phyloP scores from a whole-genome alignment of 2,797 vertebrate species.

The Mormyrus proboscirostris region DNA sequence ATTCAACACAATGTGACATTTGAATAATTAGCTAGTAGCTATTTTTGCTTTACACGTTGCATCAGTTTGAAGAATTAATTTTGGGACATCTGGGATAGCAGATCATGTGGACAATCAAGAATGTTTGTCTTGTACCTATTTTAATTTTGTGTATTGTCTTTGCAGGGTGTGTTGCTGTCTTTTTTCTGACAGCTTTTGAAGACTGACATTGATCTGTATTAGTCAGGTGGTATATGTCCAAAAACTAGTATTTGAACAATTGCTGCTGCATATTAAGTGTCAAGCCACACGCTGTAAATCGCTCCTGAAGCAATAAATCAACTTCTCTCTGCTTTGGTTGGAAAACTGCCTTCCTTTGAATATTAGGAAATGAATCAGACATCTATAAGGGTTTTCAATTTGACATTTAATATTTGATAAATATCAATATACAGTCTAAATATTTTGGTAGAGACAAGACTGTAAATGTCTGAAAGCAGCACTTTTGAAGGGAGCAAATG shows the following conservation, averaged over 20 bases:
- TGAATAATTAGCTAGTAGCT: neutral
- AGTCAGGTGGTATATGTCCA: neutral
- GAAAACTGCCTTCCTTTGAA: neutral
- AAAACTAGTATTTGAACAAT: neutral
- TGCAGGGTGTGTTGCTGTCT: neutral
- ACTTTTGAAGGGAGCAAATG: neutral
- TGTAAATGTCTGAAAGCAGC: neutral
- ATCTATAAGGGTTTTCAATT: neutral
- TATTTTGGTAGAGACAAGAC: neutral
- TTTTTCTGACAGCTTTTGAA: neutral
- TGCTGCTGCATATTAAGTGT: neutral
- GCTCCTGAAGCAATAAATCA: neutral
- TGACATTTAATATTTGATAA: neutral
- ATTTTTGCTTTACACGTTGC: neutral
- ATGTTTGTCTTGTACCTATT: neutral
- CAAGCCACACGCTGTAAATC: neutral
- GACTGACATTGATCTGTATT: neutral
- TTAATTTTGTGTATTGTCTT: neutral
- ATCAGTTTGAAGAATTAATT: neutral
- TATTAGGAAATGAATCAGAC: neutral
- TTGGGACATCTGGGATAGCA: neutral
- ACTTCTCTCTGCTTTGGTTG: neutral
- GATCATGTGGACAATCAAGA: neutral
- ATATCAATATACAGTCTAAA: neutral
- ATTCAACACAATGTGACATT: neutral